Percentiles rank a stretch among this genome's conserved stretches.
Evolutionary conservation across 2,888 invertebrate genomes (phyloP).

Genomic region (Polyploca ridens): DNA sequence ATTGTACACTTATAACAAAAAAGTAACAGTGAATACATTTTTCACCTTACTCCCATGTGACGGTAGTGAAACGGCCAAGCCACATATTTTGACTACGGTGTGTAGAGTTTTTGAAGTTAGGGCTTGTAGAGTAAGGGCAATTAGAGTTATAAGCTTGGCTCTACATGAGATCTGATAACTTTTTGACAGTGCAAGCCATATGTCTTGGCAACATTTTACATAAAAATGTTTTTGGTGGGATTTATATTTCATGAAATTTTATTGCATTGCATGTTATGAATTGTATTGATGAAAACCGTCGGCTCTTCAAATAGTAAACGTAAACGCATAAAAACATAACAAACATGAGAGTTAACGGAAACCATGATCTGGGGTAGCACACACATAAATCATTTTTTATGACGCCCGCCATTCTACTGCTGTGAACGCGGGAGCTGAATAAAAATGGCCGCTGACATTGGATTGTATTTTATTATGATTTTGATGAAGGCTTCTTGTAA

Average conservation of each 20-base stretch:
- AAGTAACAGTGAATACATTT: too few relatives aligned
- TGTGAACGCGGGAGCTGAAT: not conserved
- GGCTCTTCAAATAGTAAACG: not conserved
- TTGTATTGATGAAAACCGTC: not conserved
- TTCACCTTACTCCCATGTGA: too few relatives aligned
- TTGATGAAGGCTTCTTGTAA: not conserved
- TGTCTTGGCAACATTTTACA: too few relatives aligned
- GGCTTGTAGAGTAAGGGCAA: too few relatives aligned
- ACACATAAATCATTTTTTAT: slow-evolving; percentile 17
- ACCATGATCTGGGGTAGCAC: slow-evolving; percentile 16
- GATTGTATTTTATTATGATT: not conserved
- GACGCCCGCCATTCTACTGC: slow-evolving; percentile 1
- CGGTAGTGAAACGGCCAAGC: too few relatives aligned
- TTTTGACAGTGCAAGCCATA: too few relatives aligned
- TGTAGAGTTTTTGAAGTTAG: too few relatives aligned
- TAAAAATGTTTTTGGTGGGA: too few relatives aligned
- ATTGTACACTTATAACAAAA: too few relatives aligned
- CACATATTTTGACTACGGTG: too few relatives aligned
- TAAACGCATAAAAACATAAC: slow-evolving; percentile 9
- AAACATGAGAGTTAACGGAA: slow-evolving; percentile 16
- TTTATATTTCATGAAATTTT: not conserved
- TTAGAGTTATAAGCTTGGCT: too few relatives aligned
- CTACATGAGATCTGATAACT: too few relatives aligned
- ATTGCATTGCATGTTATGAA: not conserved
- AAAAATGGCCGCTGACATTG: not conserved